Conservation (phyloP, 2,888 invertebrate species). For the Protodeltote pygarga region DNA sequence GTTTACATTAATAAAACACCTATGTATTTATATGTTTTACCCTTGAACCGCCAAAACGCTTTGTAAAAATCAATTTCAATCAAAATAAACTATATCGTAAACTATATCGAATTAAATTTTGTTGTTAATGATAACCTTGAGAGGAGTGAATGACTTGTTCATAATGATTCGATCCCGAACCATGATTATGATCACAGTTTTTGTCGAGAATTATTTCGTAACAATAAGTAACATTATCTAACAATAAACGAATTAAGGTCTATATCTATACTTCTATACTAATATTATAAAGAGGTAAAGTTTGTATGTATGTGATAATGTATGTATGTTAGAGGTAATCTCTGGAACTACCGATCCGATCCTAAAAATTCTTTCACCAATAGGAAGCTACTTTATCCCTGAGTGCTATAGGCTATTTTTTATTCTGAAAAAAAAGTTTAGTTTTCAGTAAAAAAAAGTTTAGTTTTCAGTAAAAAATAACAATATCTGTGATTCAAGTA, state of each 20-base stretch:
- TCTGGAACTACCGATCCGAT: too few relatives aligned
- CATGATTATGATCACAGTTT: conserved; percentile 52
- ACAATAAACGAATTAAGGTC: conserved; percentile 51
- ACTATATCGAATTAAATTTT: conserved; percentile 27
- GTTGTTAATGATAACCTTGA: conserved; percentile 54
- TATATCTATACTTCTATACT: too few relatives aligned
- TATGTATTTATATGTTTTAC: background rate
- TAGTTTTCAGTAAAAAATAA: too few relatives aligned
- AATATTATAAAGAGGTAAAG: too few relatives aligned
- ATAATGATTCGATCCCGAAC: conserved; percentile 26
- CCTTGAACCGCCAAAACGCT: conserved; percentile 20
- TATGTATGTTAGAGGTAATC: too few relatives aligned
- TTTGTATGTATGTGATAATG: too few relatives aligned
- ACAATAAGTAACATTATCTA: conserved; percentile 55
- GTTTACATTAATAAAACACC: conserved; percentile 3
- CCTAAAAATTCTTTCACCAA: too few relatives aligned
- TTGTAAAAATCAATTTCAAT: conserved; percentile 28
- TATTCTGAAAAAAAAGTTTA: too few relatives aligned
- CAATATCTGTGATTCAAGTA: too few relatives aligned
- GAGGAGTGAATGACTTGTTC: conserved; percentile 58
- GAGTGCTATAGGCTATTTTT: too few relatives aligned
- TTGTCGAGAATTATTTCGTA: conserved; percentile 53
- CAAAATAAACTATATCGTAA: conserved; percentile 19
- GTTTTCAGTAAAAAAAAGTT: too few relatives aligned
- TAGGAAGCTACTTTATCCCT: too few relatives aligned